These are phyloP conservation scores for Drosophila nigricruria DNA, from an alignment of 2,888 invertebrate genomes.

Conservation along the genomic window DNA sequence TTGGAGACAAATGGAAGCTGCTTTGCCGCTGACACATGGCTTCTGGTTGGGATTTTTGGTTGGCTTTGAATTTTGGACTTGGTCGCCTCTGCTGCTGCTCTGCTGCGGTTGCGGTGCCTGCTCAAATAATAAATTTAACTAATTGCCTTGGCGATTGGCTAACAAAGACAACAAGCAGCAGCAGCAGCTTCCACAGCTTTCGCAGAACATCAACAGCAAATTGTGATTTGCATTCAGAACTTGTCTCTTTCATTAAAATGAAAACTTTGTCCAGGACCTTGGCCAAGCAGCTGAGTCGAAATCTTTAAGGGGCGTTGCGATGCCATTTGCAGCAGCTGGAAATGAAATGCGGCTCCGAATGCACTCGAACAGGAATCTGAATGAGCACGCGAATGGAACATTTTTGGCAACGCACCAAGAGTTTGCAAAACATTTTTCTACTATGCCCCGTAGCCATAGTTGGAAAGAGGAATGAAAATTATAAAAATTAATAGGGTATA, in stretches of 20 bases:
- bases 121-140: constrained; percentile 80
- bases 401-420: constrained; percentile 65
- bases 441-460: background rate
- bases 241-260: constrained; percentile 19
- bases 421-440: constrained; percentile 38
- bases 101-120: constrained; percentile 65
- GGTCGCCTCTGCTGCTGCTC: constrained; percentile 18
- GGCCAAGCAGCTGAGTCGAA: constrained; percentile 1
- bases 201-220: constrained; percentile 11
- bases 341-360: constrained; percentile 18
- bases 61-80: constrained; percentile 23
- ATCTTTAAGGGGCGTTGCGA: constrained; percentile 43
- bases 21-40: constrained; percentile 62
- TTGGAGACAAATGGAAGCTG: constrained; percentile 74
- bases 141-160: constrained; percentile 74
- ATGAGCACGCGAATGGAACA: constrained; percentile 16
- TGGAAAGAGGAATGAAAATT: background rate
- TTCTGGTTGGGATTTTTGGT: constrained; percentile 31
- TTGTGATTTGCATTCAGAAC: constrained; percentile 45
- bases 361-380: constrained; percentile 6
- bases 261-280: constrained; percentile 30
- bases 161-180: constrained; percentile 37
- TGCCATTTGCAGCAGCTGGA: constrained; percentile 34
- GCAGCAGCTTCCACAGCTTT: constrained; percentile 14
- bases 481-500: background rate